Evolutionary conservation across 2,113 vertebrate genomes (phyloP), one percentile per base, ranked within the genome.

Genomic region (Scomber colias): DNA sequence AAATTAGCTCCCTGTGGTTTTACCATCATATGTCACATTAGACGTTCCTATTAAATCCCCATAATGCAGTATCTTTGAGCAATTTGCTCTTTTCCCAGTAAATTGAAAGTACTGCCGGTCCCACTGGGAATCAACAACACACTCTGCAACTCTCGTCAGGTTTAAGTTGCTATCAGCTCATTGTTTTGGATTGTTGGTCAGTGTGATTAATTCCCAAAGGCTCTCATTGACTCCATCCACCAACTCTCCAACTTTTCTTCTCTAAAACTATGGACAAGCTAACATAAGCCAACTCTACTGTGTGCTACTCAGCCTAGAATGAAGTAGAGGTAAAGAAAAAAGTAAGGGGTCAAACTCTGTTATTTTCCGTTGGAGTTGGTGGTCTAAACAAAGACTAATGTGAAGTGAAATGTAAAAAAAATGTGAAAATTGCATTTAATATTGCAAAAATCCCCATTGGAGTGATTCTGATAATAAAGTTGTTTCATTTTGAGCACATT

Each of bases 141-240:
- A 16, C 49, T 72, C 40, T 27, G 69, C 71, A 65, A 66, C 70
- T 64, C 57, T 75, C 55, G 19, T 66, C 68, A 44, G 70, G 49
- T 81, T 60, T 66, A 56, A 77, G 67, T 68, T 40, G 44, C 72
- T 82, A 75, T 71, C 77, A 44, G 60, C 54, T 68, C 59, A 81
- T 83, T 91, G 87, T 90, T 88, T 85, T 87, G 77, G 50, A 81
- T 89, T 89, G 77, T 80, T 85, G 87, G 63, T 81, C 75, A 50
- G 65, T 72, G 51, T 85, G 86, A 91, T 91, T 56, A 79, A 74
- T 60, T 90, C 90, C 84, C 90, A 72, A 15, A 77, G 86, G 90
- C 68, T 62, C 57, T 62, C 45, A 51, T 84, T 79, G 64, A 83
- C 83, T 87, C 89, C 77, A 71, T 73, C 67, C 64, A 51, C 76